Evolutionary conservation across 2,797 vertebrate genomes (phyloP), one percentile per base, ranked within the genome.

Genomic region (Falco cherrug): DNA sequence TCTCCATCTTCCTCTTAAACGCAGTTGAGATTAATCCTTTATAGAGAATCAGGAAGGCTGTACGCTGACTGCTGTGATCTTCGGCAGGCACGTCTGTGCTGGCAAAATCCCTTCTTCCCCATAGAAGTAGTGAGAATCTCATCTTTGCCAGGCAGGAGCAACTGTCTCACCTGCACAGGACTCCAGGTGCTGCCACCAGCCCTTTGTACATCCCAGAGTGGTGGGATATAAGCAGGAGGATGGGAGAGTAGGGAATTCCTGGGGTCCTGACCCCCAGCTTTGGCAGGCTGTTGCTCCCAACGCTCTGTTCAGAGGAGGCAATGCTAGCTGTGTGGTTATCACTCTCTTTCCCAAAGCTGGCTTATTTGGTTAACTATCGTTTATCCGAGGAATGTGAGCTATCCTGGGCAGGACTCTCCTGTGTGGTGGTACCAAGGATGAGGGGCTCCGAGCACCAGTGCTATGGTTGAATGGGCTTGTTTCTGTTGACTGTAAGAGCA

Each of bases 401-500:
- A 1, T 39, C 61, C 81, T 4, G 64, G 63, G 75, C 61, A 63
- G 76, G 80, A 14, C 63, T 29, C 33, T 37, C 10, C 69, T 3
- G 7, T 10, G 54, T 20, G 63, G 19, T 5, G 37, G 48, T 26
- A 10, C 41, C 21, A 5, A 4, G 57, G 51, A 4, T 1, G 9
- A 37, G 39, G 63, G 43, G 53, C 29, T 88, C 63, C 6, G 50
- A 80, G 70, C 43, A 11, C 0, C 1, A 59, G 54, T 3, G 69
- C 48, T 29, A 0, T 1, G 64, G 12, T 16, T 0, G 1, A 11
- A 25, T 21, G 67, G 51, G 71, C 63, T 92, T 12, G 16, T 17
- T 48, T 43, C 65, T 37, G 3, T 19, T 24, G 64, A 13, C 33
- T 13, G 31, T 25, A 16, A 29, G 57, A 87, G 64, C 0, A 0